phyloP scores from a whole-genome alignment of 1,140 invertebrate genomes.

The Neodiprion pinetum region DNA sequence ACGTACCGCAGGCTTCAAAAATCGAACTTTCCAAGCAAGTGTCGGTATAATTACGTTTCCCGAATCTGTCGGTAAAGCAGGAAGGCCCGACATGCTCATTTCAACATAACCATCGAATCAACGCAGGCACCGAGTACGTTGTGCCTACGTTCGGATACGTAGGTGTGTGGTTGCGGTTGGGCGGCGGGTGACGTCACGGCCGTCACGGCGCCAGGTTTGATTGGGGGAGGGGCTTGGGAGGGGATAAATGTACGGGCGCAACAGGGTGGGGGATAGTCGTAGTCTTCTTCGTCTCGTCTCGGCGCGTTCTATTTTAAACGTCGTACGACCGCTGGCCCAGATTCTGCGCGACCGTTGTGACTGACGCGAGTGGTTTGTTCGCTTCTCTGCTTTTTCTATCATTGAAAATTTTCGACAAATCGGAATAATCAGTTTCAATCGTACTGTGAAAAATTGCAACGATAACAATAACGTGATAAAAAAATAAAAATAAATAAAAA shows the following conservation, averaged over 20 bases:
- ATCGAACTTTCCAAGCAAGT: too few relatives aligned
- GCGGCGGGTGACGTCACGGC: not conserved
- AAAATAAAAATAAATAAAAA: not conserved
- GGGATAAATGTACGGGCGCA: not conserved
- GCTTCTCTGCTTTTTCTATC: constrained; percentile 10
- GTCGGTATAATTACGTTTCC: too few relatives aligned
- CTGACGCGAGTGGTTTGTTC: constrained; percentile 19
- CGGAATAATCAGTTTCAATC: not conserved
- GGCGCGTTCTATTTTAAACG: constrained; percentile 54
- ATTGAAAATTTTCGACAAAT: not conserved
- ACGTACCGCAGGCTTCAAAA: too few relatives aligned
- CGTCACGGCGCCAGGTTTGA: not conserved
- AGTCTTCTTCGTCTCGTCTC: constrained; percentile 30
- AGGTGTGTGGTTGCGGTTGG: not conserved
- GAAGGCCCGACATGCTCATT: too few relatives aligned
- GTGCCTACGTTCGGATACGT: not conserved
- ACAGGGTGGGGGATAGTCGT: constrained; percentile 11
- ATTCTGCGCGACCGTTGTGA: constrained; percentile 46
- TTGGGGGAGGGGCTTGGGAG: constrained; percentile 4
- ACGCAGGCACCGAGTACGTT: too few relatives aligned
- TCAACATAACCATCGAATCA: too few relatives aligned
- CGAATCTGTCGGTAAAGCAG: too few relatives aligned
- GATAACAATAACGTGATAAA: too few relatives aligned
- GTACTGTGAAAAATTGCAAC: not conserved
- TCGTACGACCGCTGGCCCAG: constrained; percentile 50